A percentile compares a stretch with the other conserved stretches of the same genome.
phyloP scores from a whole-genome alignment of 2,797 vertebrate genomes.

The Astyanax mexicanus region DNA sequence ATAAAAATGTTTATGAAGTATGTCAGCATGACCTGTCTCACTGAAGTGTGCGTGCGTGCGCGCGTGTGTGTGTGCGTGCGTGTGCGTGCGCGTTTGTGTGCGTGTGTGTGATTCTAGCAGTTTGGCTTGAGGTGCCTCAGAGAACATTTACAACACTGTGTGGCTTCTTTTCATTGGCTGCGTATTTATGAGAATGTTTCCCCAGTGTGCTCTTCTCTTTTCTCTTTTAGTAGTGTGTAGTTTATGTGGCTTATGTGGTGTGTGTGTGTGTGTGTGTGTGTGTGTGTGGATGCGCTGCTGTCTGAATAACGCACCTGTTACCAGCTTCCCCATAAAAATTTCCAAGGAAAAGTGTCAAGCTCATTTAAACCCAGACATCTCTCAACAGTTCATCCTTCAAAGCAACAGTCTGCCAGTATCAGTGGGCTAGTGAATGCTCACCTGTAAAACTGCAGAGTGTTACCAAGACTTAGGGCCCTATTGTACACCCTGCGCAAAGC shows the following conservation, averaged over 20 bases:
- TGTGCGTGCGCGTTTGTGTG: too few species aligned
- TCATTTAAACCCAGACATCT: background rate
- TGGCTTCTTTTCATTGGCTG: background rate
- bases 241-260: background rate
- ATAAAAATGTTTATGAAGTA: too few species aligned
- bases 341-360: background rate
- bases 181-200: constrained; percentile 3
- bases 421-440: background rate
- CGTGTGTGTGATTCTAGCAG: background rate
- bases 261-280: background rate
- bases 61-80: background rate
- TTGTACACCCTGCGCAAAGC: too few species aligned
- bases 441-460: background rate
- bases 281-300: background rate
- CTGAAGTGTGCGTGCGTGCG: too few species aligned
- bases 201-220: background rate
- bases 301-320: background rate
- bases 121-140: background rate
- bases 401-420: background rate
- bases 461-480: too few species aligned
- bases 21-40: too few species aligned
- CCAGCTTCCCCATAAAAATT: background rate
- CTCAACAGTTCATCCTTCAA: too few species aligned
- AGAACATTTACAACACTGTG: background rate
- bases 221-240: constrained; percentile 11